These are phyloP conservation scores for Antheraea yamamai DNA, from an alignment of 2,888 invertebrate species.

Conservation along the genomic window DNA sequence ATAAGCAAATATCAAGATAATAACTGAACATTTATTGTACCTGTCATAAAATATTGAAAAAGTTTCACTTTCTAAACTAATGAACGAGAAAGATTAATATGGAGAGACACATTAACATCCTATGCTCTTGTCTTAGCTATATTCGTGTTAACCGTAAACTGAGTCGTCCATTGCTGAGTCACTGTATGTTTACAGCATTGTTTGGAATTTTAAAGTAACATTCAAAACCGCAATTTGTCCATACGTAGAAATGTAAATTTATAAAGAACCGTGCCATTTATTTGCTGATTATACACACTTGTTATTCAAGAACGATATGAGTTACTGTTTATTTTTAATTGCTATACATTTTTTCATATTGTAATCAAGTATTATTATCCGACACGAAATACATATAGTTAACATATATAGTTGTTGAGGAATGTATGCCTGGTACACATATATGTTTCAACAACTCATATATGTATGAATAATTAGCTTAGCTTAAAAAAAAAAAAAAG, in stretches of 20 bases:
- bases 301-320: neutral
- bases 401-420: too few species aligned
- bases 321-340: neutral
- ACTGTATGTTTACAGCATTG: too few species aligned
- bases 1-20: too few species aligned
- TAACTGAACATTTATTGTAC: neutral
- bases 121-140: neutral
- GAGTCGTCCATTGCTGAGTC: conserved; percentile 1
- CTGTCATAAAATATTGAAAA: neutral
- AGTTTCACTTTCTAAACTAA: too few species aligned
- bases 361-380: too few species aligned
- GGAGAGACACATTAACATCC: neutral
- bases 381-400: too few species aligned
- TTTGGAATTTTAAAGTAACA: neutral
- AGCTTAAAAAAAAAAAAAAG: too few species aligned
- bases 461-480: too few species aligned
- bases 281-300: neutral
- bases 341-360: too few species aligned
- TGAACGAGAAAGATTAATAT: neutral
- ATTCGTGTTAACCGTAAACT: neutral
- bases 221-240: neutral
- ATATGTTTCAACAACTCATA: too few species aligned
- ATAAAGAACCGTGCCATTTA: neutral
- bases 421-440: too few species aligned
- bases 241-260: neutral